Evolutionary conservation across 1,140 invertebrate genomes (phyloP).

Genomic region (Portunus trituberculatus): DNA sequence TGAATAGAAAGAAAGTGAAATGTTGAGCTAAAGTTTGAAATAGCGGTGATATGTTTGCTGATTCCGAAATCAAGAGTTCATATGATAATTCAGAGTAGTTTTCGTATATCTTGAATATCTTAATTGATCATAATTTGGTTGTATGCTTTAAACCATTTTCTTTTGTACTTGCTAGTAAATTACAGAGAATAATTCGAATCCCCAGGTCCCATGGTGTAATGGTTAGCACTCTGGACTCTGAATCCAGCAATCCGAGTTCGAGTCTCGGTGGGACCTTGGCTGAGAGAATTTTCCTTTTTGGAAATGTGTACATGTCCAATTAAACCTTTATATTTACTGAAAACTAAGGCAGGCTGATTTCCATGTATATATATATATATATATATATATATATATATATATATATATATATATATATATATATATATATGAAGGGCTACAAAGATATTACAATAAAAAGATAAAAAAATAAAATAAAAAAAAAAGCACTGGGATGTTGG

Average conservation of each 20-base stretch:
- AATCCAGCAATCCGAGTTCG: slow-evolving; percentile 57
- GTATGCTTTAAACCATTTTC: background rate
- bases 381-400: slow-evolving; percentile 45
- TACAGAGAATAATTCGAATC: background rate
- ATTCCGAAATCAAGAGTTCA: too few relatives aligned
- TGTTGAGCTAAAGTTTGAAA: too few relatives aligned
- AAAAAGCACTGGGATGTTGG: too few relatives aligned
- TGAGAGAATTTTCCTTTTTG: background rate
- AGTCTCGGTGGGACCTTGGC: slow-evolving; percentile 45
- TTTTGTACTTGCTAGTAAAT: background rate
- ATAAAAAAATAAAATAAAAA: background rate
- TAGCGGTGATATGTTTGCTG: too few relatives aligned
- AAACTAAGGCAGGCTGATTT: background rate
- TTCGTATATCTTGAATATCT: too few relatives aligned
- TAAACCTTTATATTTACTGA: slow-evolving; percentile 34
- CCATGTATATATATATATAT: slow-evolving; percentile 52
- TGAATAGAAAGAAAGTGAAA: too few relatives aligned
- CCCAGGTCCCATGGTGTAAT: slow-evolving; percentile 49
- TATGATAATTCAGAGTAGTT: too few relatives aligned
- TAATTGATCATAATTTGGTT: too few relatives aligned
- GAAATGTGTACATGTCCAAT: slow-evolving; percentile 40
- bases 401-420: slow-evolving; percentile 45
- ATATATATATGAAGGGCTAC: slow-evolving; percentile 27
- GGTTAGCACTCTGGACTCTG: slow-evolving; percentile 56
- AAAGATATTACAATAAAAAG: background rate